These are phyloP conservation scores for Suncus etruscus DNA, from an alignment of 2,113 vertebrate species.

Conservation along the genomic window DNA sequence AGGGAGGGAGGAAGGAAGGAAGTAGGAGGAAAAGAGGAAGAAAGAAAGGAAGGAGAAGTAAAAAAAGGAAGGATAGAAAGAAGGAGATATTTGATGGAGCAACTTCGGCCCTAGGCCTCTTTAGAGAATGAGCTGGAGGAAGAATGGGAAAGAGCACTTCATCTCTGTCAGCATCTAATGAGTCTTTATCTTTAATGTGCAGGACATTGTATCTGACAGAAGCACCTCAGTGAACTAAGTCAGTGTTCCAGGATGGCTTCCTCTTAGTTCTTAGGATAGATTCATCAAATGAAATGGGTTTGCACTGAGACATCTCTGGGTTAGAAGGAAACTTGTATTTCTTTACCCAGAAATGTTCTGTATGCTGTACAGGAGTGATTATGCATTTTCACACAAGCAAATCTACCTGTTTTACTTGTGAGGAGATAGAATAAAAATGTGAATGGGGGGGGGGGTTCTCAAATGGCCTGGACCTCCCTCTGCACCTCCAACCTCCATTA, in stretches of 20 bases:
- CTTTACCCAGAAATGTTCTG: neutral
- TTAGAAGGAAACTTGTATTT: neutral
- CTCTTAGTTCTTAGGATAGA: neutral
- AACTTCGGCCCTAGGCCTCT: neutral
- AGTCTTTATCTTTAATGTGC: neutral
- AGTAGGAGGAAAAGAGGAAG: no score
- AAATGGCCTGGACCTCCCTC: neutral
- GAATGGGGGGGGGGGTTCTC: neutral
- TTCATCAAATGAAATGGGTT: neutral
- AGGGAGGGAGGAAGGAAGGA: no score
- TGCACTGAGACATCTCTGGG: neutral
- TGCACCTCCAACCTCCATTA: neutral
- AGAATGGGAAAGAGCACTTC: neutral
- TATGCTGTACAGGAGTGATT: neutral
- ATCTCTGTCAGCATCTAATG: neutral
- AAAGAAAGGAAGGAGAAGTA: no score
- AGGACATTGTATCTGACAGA: neutral
- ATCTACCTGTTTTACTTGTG: neutral
- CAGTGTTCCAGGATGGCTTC: neutral
- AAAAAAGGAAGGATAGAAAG: no score
- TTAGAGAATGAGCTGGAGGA: slow-evolving; percentile 12
- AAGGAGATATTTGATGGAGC: slow-evolving; percentile 7
- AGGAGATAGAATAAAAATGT: neutral
- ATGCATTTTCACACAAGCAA: neutral
- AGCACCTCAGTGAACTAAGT: neutral